Conservation (phyloP, 2,888 invertebrate species). For the Ophion ventricosus region DNA sequence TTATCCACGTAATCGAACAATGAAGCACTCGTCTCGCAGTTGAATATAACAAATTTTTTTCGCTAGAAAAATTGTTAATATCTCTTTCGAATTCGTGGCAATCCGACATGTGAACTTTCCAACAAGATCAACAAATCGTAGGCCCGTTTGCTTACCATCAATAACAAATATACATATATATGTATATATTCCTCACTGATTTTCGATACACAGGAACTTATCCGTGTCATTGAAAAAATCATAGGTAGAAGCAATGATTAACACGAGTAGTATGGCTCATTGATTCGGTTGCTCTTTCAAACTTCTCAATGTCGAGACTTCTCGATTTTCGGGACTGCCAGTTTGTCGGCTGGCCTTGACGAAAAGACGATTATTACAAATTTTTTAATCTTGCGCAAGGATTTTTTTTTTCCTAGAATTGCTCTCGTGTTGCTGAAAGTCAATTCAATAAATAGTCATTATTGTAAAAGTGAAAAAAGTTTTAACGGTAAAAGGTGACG, state of each 20-base stretch:
- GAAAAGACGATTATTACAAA: background rate
- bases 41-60: constrained; percentile 11
- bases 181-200: too few species aligned
- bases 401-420: background rate
- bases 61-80: background rate
- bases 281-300: background rate
- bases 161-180: background rate
- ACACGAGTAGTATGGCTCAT: background rate
- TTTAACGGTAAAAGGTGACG: background rate
- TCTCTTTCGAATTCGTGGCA: background rate
- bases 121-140: background rate
- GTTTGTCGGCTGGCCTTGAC: background rate
- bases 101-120: background rate
- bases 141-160: background rate
- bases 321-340: background rate
- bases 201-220: background rate
- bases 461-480: background rate
- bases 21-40: too few species aligned
- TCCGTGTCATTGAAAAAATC: background rate
- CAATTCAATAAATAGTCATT: background rate
- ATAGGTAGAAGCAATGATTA: background rate
- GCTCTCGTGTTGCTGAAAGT: background rate
- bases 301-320: background rate
- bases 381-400: background rate
- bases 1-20: background rate